Conservation (phyloP, 1,140 invertebrate genomes). For the Hydropsyche tenuis region DNA sequence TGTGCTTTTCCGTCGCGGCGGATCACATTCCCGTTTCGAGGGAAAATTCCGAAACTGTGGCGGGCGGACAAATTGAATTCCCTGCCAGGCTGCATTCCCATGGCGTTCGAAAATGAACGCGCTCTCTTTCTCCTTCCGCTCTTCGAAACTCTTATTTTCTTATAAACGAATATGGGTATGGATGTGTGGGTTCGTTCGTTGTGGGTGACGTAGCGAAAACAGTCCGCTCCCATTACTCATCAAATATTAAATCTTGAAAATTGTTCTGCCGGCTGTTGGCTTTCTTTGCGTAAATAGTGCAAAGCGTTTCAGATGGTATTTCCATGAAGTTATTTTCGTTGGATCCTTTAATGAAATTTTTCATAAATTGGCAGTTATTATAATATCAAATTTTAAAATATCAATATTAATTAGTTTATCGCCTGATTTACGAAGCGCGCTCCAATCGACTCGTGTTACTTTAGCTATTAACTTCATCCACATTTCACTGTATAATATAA, state of each 20-base stretch:
- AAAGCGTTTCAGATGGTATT: no score
- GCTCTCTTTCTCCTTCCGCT: conserved; percentile 7
- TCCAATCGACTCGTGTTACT: no score
- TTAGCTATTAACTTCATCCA: no score
- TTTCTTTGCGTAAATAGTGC: conserved; percentile 34
- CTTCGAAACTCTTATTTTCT: neutral
- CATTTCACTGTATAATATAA: no score
- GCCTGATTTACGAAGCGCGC: no score
- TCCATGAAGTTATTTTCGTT: no score
- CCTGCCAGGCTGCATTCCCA: conserved; percentile 48
- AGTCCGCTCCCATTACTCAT: conserved; percentile 46
- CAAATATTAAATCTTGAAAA: conserved; percentile 46
- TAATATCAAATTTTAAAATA: no score
- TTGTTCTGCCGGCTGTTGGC: conserved; percentile 37
- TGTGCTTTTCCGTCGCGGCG: conserved; percentile 43
- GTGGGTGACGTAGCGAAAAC: conserved; percentile 45
- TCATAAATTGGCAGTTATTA: no score
- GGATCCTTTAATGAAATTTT: no score
- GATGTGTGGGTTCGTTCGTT: neutral
- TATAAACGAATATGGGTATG: neutral
- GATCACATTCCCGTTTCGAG: conserved; percentile 47
- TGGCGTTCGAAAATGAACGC: conserved; percentile 38
- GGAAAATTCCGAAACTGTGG: conserved; percentile 47
- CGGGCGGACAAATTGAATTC: conserved; percentile 49
- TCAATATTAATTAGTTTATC: no score